Base-by-base conservation (phyloP, 1,140 invertebrate species). In the Odontomachus brunneus region DNA sequence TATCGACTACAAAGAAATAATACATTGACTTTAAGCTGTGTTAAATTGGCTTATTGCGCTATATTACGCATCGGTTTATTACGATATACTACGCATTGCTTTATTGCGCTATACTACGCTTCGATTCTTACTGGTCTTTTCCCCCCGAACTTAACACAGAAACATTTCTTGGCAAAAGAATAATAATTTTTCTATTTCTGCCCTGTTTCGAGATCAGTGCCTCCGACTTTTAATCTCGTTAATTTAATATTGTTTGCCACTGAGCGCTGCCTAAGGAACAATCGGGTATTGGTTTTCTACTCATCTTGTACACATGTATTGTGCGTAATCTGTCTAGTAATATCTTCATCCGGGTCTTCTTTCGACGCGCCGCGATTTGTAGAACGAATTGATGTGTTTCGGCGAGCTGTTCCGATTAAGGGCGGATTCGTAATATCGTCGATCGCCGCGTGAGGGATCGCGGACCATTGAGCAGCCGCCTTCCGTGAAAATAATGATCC, bases 401-500 rank as follows among this genome's bases (percentile, higher is more conserved):
- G 53, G 48, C 49, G 72, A 67, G 65, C 65, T 80, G 76, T 73
- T 72, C 15, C 88, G 78, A 86, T 90, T 89, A 89, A 89, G 81
- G 83, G 65, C 74, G 69, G 84, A 89, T 88, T 88, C 84, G 85
- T 89, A 90, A 90, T 89, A 89, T 86, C 65, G 73, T 63, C 78
- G 85, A 89, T 86, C 67, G 76, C 60, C 38, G 15, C 65, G 59
- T 66, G 89, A 88, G 84, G 84, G 87, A 89, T 88, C 53, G 85
- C 82, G 87, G 85, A 17, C 84, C 85, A 90, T 90, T 89, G 89
- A 90, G 85, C 83, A 89, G 63, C 71, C 82, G 78, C 59, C 17
- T 89, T 62, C 80, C 89, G 84, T 90, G 76, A 90, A 90, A 89
- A 90, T 89, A 89, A 90, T 89, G 88, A 89, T 86, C 59, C 73